phyloP scores from a whole-genome alignment of 2,888 invertebrate species.

The Erynnis tages region DNA sequence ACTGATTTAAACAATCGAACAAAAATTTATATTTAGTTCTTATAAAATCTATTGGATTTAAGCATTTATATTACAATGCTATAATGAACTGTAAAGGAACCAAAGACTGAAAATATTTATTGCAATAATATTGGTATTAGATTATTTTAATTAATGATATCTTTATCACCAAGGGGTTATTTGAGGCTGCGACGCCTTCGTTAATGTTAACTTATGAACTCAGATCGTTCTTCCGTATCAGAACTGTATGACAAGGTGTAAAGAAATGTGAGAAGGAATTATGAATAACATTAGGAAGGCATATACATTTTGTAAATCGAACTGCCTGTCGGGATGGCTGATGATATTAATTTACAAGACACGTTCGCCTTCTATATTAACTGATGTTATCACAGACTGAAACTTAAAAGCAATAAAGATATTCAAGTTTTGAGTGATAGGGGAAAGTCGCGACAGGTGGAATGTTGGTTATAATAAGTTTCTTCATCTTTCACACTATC shows the following conservation, averaged over 20 bases:
- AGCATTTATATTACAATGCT: slow-evolving; percentile 55
- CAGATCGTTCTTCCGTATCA: slow-evolving; percentile 8
- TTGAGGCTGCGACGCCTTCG: slow-evolving; percentile 7
- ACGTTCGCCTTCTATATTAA: slow-evolving; percentile 1
- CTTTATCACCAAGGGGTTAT: slow-evolving; percentile 25
- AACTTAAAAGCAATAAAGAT: slow-evolving; percentile 2
- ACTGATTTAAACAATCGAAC: slow-evolving; percentile 44
- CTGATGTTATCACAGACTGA: not conserved
- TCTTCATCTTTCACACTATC: not conserved
- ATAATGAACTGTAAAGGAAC: slow-evolving; percentile 64
- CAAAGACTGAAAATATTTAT: slow-evolving; percentile 76
- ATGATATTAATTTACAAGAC: too few relatives aligned
- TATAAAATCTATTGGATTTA: slow-evolving; percentile 45
- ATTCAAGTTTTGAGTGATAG: not conserved
- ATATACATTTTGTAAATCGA: too few relatives aligned
- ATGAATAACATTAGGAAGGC: too few relatives aligned
- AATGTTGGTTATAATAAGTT: not conserved
- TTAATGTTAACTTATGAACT: slow-evolving; percentile 7
- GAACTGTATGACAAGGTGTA: not conserved
- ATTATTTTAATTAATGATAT: slow-evolving; percentile 50
- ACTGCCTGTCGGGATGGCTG: too few relatives aligned
- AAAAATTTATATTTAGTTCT: slow-evolving; percentile 44
- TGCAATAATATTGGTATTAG: slow-evolving; percentile 67
- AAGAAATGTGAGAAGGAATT: not conserved
- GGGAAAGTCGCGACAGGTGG: not conserved